These are phyloP conservation scores for Amblyopsis rosae DNA, from an alignment of 2,113 vertebrate species.

Conservation along the genomic window DNA sequence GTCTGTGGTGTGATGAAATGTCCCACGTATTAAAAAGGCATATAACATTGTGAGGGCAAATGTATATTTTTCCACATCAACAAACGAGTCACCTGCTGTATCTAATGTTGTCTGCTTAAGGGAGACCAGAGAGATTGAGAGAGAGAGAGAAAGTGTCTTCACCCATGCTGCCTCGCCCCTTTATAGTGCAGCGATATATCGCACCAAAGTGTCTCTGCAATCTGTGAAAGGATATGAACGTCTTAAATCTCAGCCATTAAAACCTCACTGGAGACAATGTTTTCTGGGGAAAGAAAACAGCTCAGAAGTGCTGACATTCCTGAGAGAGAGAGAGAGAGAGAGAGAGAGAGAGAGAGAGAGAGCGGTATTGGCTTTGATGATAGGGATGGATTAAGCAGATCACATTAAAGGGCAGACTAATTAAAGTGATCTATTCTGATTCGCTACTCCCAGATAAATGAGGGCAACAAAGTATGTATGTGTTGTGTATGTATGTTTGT, in stretches of 20 bases:
- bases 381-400: slow-evolving; percentile 76
- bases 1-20: too few species aligned
- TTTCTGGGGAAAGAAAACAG: slow-evolving; percentile 17
- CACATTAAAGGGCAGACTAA: slow-evolving; percentile 76
- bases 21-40: too few species aligned
- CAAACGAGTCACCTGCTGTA: too few species aligned
- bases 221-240: slow-evolving; percentile 56
- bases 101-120: background rate
- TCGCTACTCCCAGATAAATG: slow-evolving; percentile 68
- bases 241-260: slow-evolving; percentile 67
- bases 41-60: too few species aligned
- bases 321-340: slow-evolving; percentile 33
- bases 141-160: background rate
- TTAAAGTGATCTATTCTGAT: slow-evolving; percentile 75
- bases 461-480: slow-evolving; percentile 58
- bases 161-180: slow-evolving; percentile 21
- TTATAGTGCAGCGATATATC: slow-evolving; percentile 35
- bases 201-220: slow-evolving; percentile 43
- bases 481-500: slow-evolving; percentile 28
- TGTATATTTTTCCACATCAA: too few species aligned
- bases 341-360: slow-evolving; percentile 50
- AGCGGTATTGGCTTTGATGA: slow-evolving; percentile 72
- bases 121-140: background rate
- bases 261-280: slow-evolving; percentile 54
- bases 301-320: background rate